Percentiles rank a stretch among this genome's conserved stretches.
phyloP scores from a whole-genome alignment of 2,888 invertebrate species.

The Rhagonycha fulva region DNA sequence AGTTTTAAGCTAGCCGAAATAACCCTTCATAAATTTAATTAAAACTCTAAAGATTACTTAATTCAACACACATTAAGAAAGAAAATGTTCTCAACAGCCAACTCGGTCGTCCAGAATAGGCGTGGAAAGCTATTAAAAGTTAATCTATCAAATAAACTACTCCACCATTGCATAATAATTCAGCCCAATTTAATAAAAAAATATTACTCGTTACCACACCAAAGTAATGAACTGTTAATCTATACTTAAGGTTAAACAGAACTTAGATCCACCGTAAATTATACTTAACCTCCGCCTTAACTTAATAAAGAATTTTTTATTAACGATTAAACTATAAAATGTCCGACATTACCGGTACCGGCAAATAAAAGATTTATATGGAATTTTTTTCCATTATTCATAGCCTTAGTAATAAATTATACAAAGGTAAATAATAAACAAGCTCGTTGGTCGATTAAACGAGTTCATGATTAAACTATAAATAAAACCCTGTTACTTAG shows the following conservation, averaged over 20 bases:
- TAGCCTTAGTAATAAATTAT: not conserved
- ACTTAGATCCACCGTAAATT: not conserved
- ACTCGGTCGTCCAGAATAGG: not conserved
- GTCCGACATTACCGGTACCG: not conserved
- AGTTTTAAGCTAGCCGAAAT: constrained; percentile 1
- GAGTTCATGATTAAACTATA: not conserved
- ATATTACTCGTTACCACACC: not conserved
- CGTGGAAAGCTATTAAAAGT: not conserved
- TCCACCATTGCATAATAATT: not conserved
- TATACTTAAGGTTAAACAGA: not conserved
- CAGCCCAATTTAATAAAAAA: not conserved
- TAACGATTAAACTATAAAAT: not conserved
- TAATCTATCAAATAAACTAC: not conserved
- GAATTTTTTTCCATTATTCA: not conserved
- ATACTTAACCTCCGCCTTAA: not conserved
- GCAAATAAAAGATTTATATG: not conserved
- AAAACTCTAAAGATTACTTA: constrained; percentile 4
- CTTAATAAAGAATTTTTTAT: not conserved
- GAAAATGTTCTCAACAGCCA: not conserved
- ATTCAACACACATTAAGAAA: not conserved
- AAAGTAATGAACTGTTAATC: not conserved
- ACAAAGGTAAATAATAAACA: not conserved
- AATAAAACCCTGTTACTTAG: not conserved
- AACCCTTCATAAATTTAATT: constrained; percentile 5
- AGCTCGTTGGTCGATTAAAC: not conserved